Evolutionary conservation across 2,797 vertebrate species (phyloP), one percentile per base, ranked within the genome.

Genomic region (Anas bernieri): DNA sequence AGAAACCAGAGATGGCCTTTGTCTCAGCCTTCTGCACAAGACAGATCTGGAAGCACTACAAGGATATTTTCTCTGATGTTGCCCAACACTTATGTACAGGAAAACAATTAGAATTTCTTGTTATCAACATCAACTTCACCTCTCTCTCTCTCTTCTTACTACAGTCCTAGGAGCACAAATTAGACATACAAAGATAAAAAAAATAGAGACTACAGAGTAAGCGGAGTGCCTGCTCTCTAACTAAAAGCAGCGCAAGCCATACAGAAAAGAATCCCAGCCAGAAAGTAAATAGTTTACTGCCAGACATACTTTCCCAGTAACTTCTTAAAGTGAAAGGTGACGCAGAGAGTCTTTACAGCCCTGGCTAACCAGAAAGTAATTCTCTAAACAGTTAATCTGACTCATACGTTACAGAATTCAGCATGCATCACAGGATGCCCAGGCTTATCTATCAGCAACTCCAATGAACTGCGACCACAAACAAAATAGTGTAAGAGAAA

Each of bases 281-380:
- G 68, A 92, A 95, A 93, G 72, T 74, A 90, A 94, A 86, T 23
- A 87, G 66, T 78, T 61, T 73, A 45, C 72, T 89, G 61, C 50
- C 26, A 84, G 30, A 72, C 78, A 83, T 88, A 83, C 73, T 92
- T 93, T 37, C 37, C 55, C 56, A 78, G 37, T 68, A 85, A 80
- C 33, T 75, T 89, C 48, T 94, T 87, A 87, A 94, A 89, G 82
- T 39, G 73, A 75, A 93, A 95, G 59, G 55, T 16, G 22, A 83
- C 11, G 11, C 6, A 11, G 50, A 76, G 83, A 91, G 63, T 33
- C 56, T 73, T 93, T 50, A 22, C n/a, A 86, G n/a, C 4, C 5
- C 31, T 59, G 13, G 41, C 8, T 76, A 86, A 56, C 12, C n/a
- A 43, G 35, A 88, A 88, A 91, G 74, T n/a, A 83, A 64, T 75